Percentiles rank a stretch among this genome's conserved stretches.
Evolutionary conservation across 1,140 invertebrate species (phyloP).

Genomic region (Trypoxylus dichotomus): DNA sequence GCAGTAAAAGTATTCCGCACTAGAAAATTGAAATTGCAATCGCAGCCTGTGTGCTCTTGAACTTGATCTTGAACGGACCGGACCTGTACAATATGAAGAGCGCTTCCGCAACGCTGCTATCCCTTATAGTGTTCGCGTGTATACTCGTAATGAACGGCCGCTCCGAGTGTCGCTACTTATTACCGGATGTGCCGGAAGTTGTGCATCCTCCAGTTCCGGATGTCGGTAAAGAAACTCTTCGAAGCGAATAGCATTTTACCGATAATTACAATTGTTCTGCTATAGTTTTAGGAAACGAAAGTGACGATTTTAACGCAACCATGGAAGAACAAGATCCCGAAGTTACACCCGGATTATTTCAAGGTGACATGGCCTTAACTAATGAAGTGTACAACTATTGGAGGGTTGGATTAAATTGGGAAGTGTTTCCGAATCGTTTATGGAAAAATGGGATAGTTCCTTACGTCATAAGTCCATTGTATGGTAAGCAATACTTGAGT

Average conservation of each 20-base stretch:
- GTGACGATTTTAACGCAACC: neutral
- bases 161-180: slow-evolving; percentile 37
- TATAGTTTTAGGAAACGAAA: slow-evolving; percentile 13
- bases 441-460: slow-evolving; percentile 63
- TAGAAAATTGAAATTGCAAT: slow-evolving; percentile 14
- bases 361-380: slow-evolving; percentile 69
- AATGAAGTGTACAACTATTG: slow-evolving; percentile 57
- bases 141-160: neutral
- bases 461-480: slow-evolving; percentile 63
- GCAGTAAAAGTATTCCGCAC: slow-evolving; percentile 9
- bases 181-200: slow-evolving; percentile 53
- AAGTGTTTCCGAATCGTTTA: slow-evolving; percentile 66
- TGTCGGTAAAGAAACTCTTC: slow-evolving; percentile 43
- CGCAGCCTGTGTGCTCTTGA: slow-evolving; percentile 3
- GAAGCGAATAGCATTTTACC: neutral
- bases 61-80: slow-evolving; percentile 22
- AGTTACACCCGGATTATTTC: slow-evolving; percentile 66
- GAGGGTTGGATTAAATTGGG: slow-evolving; percentile 65
- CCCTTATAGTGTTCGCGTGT: neutral
- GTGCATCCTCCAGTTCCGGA: slow-evolving; percentile 54
- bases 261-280: neutral
- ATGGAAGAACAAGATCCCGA: slow-evolving; percentile 62
- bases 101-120: neutral
- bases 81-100: slow-evolving; percentile 17
- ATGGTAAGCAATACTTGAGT: slow-evolving; percentile 53